Base-by-base conservation (phyloP, 2,797 vertebrate genomes). In the Acropternis orthonyx region DNA sequence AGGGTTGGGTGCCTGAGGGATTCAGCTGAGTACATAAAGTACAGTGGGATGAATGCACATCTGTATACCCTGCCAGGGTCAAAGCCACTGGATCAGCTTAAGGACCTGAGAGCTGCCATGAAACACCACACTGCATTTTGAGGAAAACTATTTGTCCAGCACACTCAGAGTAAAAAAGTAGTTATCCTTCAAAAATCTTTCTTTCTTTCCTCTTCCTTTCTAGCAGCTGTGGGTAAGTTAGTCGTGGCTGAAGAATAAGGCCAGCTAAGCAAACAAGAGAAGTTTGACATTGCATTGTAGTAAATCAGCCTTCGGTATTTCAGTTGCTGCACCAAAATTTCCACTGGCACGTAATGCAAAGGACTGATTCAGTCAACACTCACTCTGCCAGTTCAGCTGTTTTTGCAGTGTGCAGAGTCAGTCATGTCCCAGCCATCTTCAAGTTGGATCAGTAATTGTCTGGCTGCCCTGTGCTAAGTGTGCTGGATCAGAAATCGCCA, bases 311-410 rank as follows among this genome's bases (percentile, higher is more conserved):
- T 55, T 48, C 32, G 56, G 18, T 54, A 32, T 65, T 88, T 81
- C 46, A 59, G 36, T n/a, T 46, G n/a, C 36, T 61, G 16, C 68
- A 49, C 18, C 23, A 58, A 49, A 80, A 68, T 34, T 36, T 71
- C 30, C 43, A 26, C 13, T 51, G 39, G 23, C 2, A 0, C 0
- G 0, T 58, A 74, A 4, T 21, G 34, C n/a, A 28, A 49, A 66
- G 34, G n/a, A 51, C 54, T 44, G 3, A 54, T 84, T 61, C 9
- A 46, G 54, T 30, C 27, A 1, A 0, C 62, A 36, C 27, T 74
- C 32, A 10, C 43, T 77, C 48, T 88, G 69, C 73, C 66, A 46
- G 3, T 85, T 69, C 61, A 79, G 55, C 44, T 0, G 0, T 10
- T 52, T 79, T 37, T 4, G 0, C 28, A 43, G 37, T 8, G 32